phyloP scores from a whole-genome alignment of 2,888 invertebrate genomes.

The Cinara cedri region DNA sequence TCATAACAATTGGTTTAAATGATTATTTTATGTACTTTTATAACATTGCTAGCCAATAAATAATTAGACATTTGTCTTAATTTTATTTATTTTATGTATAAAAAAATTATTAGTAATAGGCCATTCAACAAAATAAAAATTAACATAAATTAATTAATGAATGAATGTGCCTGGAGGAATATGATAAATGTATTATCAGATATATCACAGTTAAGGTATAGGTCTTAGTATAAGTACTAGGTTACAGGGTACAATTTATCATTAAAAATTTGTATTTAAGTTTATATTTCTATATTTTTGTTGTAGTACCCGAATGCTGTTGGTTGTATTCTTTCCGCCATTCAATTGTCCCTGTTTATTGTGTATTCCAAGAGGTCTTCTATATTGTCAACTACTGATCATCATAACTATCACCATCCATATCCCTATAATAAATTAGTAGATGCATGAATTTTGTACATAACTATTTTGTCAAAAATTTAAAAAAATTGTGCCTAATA shows the following conservation, averaged over 20 bases:
- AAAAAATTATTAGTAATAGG: no score
- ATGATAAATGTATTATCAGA: no score
- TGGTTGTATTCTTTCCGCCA: slow-evolving; percentile 74
- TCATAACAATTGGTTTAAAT: neutral
- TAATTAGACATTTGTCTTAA: no score
- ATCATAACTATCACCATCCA: slow-evolving; percentile 15
- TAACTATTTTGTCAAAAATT: neutral
- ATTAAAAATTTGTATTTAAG: neutral
- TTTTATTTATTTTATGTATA: no score
- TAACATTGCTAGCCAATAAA: no score
- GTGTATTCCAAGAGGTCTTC: slow-evolving; percentile 68
- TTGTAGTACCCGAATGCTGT: slow-evolving; percentile 80
- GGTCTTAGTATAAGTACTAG: no score
- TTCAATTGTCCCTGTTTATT: slow-evolving; percentile 79
- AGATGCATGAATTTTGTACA: slow-evolving; percentile 19
- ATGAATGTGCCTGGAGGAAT: no score
- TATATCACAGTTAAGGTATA: no score
- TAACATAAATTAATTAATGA: no score
- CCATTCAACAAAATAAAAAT: no score
- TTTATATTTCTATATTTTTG: slow-evolving; percentile 28
- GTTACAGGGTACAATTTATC: no score
- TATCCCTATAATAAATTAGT: slow-evolving; percentile 33
- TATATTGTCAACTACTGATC: neutral
- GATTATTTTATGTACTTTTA: neutral
- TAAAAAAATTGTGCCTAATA: neutral